A percentile compares a stretch with the other conserved stretches of the same genome.
These are phyloP conservation scores for Drosophila murphyi DNA, from an alignment of 1,140 invertebrate genomes.

Conservation along the genomic window DNA sequence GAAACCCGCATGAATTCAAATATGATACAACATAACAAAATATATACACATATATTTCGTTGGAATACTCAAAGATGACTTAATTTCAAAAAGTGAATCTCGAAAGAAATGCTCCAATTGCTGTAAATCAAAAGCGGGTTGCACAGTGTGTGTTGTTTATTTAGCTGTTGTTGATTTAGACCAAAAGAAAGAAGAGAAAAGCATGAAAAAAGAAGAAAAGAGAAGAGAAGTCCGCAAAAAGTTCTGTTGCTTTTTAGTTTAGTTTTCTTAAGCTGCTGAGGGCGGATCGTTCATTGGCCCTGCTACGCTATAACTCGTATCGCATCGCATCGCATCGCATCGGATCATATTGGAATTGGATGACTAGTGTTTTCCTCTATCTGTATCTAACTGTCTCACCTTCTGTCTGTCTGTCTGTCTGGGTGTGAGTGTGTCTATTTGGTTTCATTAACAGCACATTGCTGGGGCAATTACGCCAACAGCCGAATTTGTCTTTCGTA, in stretches of 20 bases:
- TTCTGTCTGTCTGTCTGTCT: constrained; percentile 4
- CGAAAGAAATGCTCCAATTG: not conserved
- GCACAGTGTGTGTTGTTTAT: constrained; percentile 39
- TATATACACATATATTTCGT: no score
- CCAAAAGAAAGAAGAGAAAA: constrained; percentile 16
- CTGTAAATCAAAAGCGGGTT: constrained; percentile 6
- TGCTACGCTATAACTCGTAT: constrained; percentile 39
- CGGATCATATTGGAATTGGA: constrained; percentile 51
- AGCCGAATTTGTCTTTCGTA: constrained; percentile 77
- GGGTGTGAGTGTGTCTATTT: constrained; percentile 45
- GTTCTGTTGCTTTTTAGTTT: constrained; percentile 35
- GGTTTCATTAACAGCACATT: constrained; percentile 78
- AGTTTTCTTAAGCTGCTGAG: constrained; percentile 52
- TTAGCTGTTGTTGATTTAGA: constrained; percentile 47
- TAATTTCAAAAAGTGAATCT: no score
- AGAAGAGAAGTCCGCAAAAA: constrained; percentile 37
- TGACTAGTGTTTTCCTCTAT: constrained; percentile 60
- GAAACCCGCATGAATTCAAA: no score
- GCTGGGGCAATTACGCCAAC: constrained; percentile 76
- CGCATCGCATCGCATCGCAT: constrained; percentile 50
- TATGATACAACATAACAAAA: no score
- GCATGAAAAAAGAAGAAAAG: constrained; percentile 17
- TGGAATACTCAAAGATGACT: no score
- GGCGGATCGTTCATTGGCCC: constrained; percentile 76
- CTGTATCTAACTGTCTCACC: not conserved